A percentile compares a stretch with the other conserved stretches of the same genome.
These are phyloP conservation scores for Agonum fuliginosum DNA, from an alignment of 2,888 invertebrate genomes.

Conservation along the genomic window DNA sequence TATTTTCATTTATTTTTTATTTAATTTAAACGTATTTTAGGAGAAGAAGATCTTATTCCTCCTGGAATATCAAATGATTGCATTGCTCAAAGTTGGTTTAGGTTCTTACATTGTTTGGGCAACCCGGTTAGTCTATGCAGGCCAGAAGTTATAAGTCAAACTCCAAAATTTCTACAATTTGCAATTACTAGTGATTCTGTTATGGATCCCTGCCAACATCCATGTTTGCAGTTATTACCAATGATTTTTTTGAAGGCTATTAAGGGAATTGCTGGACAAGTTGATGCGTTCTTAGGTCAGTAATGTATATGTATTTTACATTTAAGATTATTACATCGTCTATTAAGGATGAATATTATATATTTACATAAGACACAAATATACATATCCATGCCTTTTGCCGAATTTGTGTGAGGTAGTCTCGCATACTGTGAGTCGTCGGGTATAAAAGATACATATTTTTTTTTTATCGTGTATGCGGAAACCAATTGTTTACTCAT, in stretches of 20 bases:
- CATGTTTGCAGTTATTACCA: constrained; percentile 88
- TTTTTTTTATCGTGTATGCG: no score
- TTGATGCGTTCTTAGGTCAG: constrained; percentile 96
- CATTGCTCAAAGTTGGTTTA: constrained; percentile 96
- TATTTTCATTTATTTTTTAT: constrained; percentile 59
- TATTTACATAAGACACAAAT: no score
- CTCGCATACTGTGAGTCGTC: no score
- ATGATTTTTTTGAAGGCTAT: constrained; percentile 95
- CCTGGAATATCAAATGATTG: constrained; percentile 90
- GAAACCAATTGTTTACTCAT: no score
- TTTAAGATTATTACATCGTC: no score
- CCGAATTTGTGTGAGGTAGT: no score
- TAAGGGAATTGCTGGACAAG: constrained; percentile 93
- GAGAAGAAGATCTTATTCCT: constrained; percentile 91
- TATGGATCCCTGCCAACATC: constrained; percentile 93
- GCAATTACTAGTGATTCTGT: constrained; percentile 83
- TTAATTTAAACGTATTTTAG: constrained; percentile 73
- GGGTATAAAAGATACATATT: no score
- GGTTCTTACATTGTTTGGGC: constrained; percentile 94
- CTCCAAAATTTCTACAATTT: constrained; percentile 86
- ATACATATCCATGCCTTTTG: no score
- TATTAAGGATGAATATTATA: no score
- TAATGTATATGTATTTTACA: constrained; percentile 60
- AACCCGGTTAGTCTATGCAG: constrained; percentile 95
- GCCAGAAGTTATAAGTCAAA: constrained; percentile 84